Evolutionary conservation across 2,888 invertebrate genomes (phyloP).

Genomic region (Epirrhoe tristata): DNA sequence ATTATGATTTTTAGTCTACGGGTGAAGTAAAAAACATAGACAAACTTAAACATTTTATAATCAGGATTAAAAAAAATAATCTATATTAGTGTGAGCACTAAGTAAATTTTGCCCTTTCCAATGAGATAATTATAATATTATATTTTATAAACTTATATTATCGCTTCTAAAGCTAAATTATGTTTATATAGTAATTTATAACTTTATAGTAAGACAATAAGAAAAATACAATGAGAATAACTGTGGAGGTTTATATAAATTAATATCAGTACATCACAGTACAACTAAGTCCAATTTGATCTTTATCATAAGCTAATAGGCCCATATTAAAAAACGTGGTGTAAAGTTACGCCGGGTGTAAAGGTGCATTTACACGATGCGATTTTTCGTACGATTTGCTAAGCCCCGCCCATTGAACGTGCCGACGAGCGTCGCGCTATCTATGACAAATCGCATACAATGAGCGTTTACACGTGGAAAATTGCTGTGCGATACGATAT

Average conservation of each 20-base stretch:
- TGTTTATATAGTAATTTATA: not conserved
- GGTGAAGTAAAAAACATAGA: not conserved
- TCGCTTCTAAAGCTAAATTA: not conserved
- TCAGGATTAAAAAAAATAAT: conserved; percentile 13
- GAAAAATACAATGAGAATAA: not conserved
- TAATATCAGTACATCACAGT: not conserved
- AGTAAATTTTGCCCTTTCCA: conserved; percentile 20
- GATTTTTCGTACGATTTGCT: no score
- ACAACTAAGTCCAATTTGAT: not conserved
- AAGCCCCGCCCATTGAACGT: no score
- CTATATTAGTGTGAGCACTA: conserved; percentile 19
- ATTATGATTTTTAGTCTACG: not conserved
- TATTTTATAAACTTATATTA: not conserved
- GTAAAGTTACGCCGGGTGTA: no score
- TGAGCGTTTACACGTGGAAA: no score
- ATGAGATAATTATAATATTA: conserved; percentile 7
- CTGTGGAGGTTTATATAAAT: not conserved
- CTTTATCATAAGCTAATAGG: not conserved
- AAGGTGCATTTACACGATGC: no score
- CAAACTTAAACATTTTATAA: conserved; percentile 48
- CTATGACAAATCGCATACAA: no score
- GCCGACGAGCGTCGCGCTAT: no score
- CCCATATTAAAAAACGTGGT: no score
- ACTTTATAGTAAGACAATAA: not conserved
- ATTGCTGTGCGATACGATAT: no score